Conservation (phyloP, 35 echinoderm and acorn worm genomes). For the Acanthaster planci region DNA sequence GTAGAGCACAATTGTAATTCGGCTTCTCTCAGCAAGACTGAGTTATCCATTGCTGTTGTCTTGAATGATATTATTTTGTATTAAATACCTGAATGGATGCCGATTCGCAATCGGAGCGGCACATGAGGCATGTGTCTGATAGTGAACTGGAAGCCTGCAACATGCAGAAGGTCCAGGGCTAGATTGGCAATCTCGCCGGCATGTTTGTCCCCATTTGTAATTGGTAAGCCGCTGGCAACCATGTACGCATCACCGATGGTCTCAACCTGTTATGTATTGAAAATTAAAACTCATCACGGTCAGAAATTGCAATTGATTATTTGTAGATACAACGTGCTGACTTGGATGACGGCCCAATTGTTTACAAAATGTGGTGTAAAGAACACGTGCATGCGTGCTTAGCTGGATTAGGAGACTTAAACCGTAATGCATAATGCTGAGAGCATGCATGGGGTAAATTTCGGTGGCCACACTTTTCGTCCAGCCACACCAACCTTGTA, state of each 20-base stretch:
- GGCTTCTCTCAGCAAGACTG: no score
- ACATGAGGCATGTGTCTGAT: constrained; percentile 47
- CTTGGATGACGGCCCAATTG: no score
- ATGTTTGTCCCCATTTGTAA: constrained; percentile 57
- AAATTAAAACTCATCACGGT: background rate
- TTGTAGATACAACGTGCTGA: no score
- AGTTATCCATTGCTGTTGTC: no score
- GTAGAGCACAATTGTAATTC: no score
- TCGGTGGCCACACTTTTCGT: no score
- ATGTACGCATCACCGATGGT: constrained; percentile 72
- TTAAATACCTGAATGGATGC: constrained; percentile 61
- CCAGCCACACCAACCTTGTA: constrained; percentile 21
- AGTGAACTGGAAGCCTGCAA: constrained; percentile 34
- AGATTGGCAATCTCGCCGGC: constrained; percentile 65
- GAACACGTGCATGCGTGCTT: no score
- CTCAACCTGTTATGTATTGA: constrained; percentile 38
- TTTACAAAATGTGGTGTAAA: no score
- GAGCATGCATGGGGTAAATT: no score
- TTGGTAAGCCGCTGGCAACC: constrained; percentile 60
- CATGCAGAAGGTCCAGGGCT: constrained; percentile 49
- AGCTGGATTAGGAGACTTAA: no score
- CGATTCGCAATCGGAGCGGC: constrained; percentile 49
- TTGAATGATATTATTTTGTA: no score
- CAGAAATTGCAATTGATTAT: background rate
- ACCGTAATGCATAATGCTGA: no score